Percentiles rank a stretch among this genome's conserved stretches.
phyloP scores from a whole-genome alignment of 2,113 vertebrate species.

The Hemichromis elongatus region DNA sequence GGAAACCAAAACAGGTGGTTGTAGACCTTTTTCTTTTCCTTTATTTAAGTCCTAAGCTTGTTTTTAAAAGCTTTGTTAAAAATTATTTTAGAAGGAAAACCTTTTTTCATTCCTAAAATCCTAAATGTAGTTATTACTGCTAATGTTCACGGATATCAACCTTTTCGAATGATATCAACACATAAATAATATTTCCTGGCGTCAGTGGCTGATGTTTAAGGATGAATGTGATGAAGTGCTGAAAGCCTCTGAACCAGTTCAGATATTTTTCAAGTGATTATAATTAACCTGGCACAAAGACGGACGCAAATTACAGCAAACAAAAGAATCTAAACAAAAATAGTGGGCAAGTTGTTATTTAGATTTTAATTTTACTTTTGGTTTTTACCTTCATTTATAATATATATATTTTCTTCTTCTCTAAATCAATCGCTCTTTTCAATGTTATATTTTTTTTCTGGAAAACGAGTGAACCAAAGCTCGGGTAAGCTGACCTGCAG shows the following conservation, averaged over 20 bases:
- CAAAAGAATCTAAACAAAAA: not conserved
- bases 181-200: not conserved
- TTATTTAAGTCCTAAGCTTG: not conserved
- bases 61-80: not conserved
- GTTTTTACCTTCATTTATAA: not conserved
- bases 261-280: not conserved
- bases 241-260: not conserved
- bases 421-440: not conserved
- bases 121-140: not conserved
- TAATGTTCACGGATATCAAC: not conserved
- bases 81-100: not conserved
- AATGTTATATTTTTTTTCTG: not conserved
- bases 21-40: not conserved
- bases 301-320: not conserved
- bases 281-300: fast-evolving
- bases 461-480: fast-evolving
- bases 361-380: fast-evolving
- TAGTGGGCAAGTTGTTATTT: not conserved
- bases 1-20: fast-evolving
- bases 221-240: not conserved
- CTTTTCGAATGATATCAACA: not conserved
- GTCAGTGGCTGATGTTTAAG: not conserved
- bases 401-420: fast-evolving
- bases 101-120: not conserved
- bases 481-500: not conserved